Evolutionary conservation across 2,113 vertebrate species (phyloP).

Genomic region (Pheucticus melanocephalus): DNA sequence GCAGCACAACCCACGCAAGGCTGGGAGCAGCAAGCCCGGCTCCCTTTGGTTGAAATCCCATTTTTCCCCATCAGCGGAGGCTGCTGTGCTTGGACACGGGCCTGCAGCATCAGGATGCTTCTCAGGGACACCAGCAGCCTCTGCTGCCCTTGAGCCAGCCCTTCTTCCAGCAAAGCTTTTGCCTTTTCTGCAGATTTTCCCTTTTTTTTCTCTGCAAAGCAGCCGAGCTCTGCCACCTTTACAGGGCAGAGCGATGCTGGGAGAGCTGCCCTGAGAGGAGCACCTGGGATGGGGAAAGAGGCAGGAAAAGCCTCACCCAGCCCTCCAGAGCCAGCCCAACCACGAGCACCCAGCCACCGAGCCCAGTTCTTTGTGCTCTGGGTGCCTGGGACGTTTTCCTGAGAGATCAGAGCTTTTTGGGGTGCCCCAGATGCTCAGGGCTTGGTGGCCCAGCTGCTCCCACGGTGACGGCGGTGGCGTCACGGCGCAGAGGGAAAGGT

Average conservation of each 20-base stretch:
- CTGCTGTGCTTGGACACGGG: fast-evolving
- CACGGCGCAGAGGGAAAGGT: background rate
- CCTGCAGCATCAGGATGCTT: background rate
- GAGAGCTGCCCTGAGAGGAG: background rate
- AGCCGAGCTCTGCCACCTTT: background rate
- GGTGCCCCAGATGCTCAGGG: background rate
- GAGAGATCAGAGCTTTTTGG: background rate
- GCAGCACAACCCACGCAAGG: background rate
- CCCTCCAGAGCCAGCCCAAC: background rate
- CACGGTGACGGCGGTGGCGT: background rate
- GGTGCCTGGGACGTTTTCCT: fast-evolving
- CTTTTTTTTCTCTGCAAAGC: background rate
- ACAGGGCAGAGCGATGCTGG: fast-evolving
- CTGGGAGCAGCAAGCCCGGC: background rate
- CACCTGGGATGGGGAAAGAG: background rate
- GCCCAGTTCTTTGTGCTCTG: fast-evolving
- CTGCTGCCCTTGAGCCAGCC: background rate
- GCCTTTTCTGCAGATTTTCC: background rate
- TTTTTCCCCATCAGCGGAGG: fast-evolving
- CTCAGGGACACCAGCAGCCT: background rate
- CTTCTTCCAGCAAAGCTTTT: background rate
- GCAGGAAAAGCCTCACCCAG: background rate
- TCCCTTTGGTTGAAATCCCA: fast-evolving
- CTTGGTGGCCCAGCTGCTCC: background rate
- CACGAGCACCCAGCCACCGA: fast-evolving